Evolutionary conservation across 2,113 vertebrate genomes (phyloP).

Genomic region (Centrocercus urophasianus): DNA sequence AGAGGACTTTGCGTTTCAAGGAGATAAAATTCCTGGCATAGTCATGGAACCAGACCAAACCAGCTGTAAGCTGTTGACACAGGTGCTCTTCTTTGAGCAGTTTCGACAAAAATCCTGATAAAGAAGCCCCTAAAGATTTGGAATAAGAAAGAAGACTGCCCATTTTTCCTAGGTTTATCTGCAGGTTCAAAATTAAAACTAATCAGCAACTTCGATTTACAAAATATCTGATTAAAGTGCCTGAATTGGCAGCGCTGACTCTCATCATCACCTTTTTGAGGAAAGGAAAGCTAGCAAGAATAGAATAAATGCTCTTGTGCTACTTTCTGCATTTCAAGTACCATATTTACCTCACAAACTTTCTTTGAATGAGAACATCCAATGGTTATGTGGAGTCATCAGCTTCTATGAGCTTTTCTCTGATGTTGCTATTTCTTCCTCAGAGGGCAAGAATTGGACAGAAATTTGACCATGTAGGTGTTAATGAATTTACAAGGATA

Average conservation of each 20-base stretch:
- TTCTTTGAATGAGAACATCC: not conserved
- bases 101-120: not conserved
- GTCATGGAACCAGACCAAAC: no score
- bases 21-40: no score
- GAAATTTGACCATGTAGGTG: not conserved
- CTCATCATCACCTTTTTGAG: not conserved
- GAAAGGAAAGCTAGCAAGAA: not conserved
- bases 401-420: not conserved
- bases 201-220: not conserved
- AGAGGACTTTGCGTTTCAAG: no score
- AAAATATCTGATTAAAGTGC: not conserved
- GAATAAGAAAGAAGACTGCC: not conserved
- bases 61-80: no score
- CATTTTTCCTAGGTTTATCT: not conserved
- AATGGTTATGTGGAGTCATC: not conserved
- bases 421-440: not conserved
- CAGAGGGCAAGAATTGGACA: not conserved
- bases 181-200: not conserved
- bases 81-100: not conserved
- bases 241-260: not conserved
- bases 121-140: not conserved
- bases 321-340: not conserved
- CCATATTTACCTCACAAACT: not conserved
- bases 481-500: not conserved
- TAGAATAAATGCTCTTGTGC: not conserved